phyloP scores from a whole-genome alignment of 1,140 invertebrate genomes.

The Aphelenchoides fujianensis region DNA sequence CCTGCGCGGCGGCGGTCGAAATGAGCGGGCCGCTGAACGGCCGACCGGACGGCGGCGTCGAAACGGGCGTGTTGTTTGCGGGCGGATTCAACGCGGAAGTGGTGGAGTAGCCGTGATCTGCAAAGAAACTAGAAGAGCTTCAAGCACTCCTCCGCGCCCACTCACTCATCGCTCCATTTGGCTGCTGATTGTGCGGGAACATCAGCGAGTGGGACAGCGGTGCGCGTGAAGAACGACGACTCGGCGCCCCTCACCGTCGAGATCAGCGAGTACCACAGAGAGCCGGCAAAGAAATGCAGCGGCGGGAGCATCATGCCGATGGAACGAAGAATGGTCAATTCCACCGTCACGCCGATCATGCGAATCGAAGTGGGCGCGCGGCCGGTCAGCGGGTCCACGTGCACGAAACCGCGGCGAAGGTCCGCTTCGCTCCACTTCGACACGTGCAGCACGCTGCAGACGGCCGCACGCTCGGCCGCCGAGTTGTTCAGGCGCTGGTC shows the following conservation, averaged over 20 bases:
- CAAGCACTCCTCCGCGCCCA: neutral
- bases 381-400: neutral
- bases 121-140: neutral
- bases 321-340: constrained; percentile 24
- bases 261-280: constrained; percentile 23
- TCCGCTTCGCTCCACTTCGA: constrained; percentile 35
- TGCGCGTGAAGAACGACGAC: neutral
- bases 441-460: constrained; percentile 15
- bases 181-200: too few relatives aligned
- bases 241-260: neutral
- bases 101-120: neutral
- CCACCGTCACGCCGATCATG: constrained; percentile 18
- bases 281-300: constrained; percentile 11
- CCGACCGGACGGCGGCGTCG: too few relatives aligned
- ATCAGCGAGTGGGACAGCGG: neutral
- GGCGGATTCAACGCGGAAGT: too few relatives aligned
- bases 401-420: constrained; percentile 32
- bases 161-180: neutral
- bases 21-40: too few relatives aligned
- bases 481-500: constrained; percentile 16
- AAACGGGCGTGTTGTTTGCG: too few relatives aligned
- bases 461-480: neutral
- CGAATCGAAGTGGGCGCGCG: constrained; percentile 4
- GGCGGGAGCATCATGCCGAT: constrained; percentile 10
- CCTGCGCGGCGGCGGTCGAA: too few relatives aligned